Evolutionary conservation across 2,888 invertebrate genomes (phyloP).

Genomic region (Mactromeris polynyma): DNA sequence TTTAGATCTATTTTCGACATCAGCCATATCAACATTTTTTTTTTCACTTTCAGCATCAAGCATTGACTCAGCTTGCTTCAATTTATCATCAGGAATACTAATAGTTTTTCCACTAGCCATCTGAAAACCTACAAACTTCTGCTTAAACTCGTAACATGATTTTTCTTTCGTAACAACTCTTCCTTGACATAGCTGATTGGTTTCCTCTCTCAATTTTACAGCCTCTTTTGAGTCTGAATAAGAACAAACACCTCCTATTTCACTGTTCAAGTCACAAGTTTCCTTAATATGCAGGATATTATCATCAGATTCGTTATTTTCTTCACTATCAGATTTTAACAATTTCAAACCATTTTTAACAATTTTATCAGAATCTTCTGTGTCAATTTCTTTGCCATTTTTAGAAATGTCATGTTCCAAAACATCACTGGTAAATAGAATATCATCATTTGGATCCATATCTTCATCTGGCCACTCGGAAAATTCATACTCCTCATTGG

Average conservation of each 20-base stretch:
- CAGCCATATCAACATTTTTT: not conserved
- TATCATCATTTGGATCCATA: constrained; percentile 21
- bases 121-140: constrained; percentile 40
- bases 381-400: not conserved
- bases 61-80: constrained; percentile 51
- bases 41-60: constrained; percentile 25
- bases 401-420: not conserved
- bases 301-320: not conserved
- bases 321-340: no score
- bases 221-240: not conserved
- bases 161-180: not conserved
- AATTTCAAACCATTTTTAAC: not conserved
- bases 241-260: not conserved
- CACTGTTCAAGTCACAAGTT: not conserved
- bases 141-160: not conserved
- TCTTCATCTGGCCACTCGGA: constrained; percentile 57
- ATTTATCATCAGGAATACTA: constrained; percentile 33
- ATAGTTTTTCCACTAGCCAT: constrained; percentile 60
- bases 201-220: not conserved
- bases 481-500: constrained; percentile 51
- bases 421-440: not conserved
- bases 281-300: not conserved
- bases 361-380: not conserved
- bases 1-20: not conserved
- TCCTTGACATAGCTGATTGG: not conserved